phyloP scores from a whole-genome alignment of 1,140 invertebrate species.

The Zophobas atratus region DNA sequence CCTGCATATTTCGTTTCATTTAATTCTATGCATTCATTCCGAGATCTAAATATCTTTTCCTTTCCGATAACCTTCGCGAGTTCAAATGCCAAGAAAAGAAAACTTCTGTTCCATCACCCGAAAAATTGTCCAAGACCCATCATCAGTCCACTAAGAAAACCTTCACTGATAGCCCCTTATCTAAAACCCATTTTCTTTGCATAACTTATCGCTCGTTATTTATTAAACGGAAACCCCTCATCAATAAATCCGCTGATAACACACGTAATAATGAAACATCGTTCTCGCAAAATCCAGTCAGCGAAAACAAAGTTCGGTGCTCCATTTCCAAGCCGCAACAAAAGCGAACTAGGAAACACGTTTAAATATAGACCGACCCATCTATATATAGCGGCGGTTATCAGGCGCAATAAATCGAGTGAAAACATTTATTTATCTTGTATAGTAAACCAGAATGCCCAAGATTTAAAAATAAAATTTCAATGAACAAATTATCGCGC shows the following conservation, averaged over 20 bases:
- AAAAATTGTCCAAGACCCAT: no score
- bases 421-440: slow-evolving; percentile 20
- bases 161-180: no score
- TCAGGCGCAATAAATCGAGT: neutral
- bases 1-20: no score
- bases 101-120: no score
- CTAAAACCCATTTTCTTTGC: neutral
- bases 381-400: slow-evolving; percentile 5
- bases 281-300: neutral
- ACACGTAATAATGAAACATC: slow-evolving; percentile 8
- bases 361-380: slow-evolving; percentile 12
- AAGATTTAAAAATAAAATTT: slow-evolving; percentile 17
- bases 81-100: no score
- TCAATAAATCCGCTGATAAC: neutral
- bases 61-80: no score
- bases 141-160: no score
- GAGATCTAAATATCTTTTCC: no score
- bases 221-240: neutral
- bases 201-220: neutral
- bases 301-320: no score
- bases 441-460: slow-evolving; percentile 25
- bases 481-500: slow-evolving; percentile 27
- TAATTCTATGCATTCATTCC: no score
- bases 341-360: neutral
- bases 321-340: neutral